These are phyloP conservation scores for Tetrao urogallus DNA, from an alignment of 2,113 vertebrate species.

Conservation along the genomic window DNA sequence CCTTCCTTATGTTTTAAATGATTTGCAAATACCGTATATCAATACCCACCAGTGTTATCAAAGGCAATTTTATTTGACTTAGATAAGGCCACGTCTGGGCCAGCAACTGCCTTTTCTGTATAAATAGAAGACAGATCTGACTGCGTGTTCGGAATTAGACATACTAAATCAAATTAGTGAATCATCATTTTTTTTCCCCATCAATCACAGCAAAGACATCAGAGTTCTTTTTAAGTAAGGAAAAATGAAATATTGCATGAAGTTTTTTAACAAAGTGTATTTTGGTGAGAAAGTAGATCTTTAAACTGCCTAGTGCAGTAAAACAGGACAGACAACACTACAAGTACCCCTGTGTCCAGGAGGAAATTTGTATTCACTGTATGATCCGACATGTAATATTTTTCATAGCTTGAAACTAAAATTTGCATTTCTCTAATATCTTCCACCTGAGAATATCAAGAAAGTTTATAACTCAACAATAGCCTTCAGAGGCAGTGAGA, in stretches of 20 bases:
- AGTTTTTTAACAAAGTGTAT: not conserved
- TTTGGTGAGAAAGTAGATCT: not conserved
- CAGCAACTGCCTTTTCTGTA: not conserved
- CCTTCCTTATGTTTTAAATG: not conserved
- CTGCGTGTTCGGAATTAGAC: not conserved
- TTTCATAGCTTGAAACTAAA: not conserved
- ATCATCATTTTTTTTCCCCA: not conserved
- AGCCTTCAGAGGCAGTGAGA: not conserved
- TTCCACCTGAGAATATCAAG: not conserved
- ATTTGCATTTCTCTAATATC: not conserved
- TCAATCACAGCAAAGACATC: not conserved
- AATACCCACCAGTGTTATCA: not conserved
- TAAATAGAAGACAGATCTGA: not conserved
- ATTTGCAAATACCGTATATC: not conserved
- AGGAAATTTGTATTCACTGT: not conserved
- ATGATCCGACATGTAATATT: not conserved
- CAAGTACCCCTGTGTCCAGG: not conserved
- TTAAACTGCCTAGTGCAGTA: not conserved
- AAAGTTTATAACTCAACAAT: not conserved
- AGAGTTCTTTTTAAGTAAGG: not conserved
- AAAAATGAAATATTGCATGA: not conserved
- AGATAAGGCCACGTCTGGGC: not conserved
- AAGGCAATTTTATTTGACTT: not conserved
- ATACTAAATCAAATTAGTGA: not conserved
- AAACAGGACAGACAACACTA: not conserved